A percentile compares a stretch with the other conserved stretches of the same genome.
Evolutionary conservation across 1,140 invertebrate species (phyloP).

Genomic region (Bombus superbus): DNA sequence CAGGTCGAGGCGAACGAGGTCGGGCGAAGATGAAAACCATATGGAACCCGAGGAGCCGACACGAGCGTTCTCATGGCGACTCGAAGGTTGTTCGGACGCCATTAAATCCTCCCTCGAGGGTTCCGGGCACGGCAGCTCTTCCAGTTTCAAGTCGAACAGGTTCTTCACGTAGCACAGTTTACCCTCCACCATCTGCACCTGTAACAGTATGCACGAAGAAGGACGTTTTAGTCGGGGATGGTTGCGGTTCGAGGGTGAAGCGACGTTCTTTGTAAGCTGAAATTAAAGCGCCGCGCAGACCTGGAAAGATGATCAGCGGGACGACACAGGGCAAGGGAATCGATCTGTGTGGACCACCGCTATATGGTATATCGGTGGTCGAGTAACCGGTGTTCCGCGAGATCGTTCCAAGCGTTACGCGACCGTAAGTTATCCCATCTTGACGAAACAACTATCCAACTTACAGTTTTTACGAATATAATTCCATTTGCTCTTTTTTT

Average conservation of each 20-base stretch:
- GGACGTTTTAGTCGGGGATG: neutral
- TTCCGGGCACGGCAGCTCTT: slow-evolving; percentile 87
- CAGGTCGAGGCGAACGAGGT: slow-evolving; percentile 51
- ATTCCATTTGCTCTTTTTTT: too few relatives aligned
- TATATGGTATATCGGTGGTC: too few relatives aligned
- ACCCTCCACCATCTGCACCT: slow-evolving; percentile 73
- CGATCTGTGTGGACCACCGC: too few relatives aligned
- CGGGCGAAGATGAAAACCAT: slow-evolving; percentile 69
- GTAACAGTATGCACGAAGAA: slow-evolving; percentile 24
- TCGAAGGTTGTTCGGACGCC: slow-evolving; percentile 80
- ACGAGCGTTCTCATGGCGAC: slow-evolving; percentile 74
- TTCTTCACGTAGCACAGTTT: slow-evolving; percentile 75
- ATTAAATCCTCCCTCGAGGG: slow-evolving; percentile 77
- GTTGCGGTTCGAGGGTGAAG: neutral
- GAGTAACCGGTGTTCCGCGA: too few relatives aligned
- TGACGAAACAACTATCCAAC: too few relatives aligned
- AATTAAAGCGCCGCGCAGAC: neutral
- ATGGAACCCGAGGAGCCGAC: slow-evolving; percentile 72
- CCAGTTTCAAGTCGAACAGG: slow-evolving; percentile 85
- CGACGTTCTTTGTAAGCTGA: neutral
- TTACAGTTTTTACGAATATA: too few relatives aligned
- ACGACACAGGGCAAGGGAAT: too few relatives aligned
- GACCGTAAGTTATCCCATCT: too few relatives aligned
- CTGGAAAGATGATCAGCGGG: too few relatives aligned
- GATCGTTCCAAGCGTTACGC: too few relatives aligned